Conservation (phyloP, 2,797 vertebrate genomes). For the Schizopygopsis malacanthus region DNA sequence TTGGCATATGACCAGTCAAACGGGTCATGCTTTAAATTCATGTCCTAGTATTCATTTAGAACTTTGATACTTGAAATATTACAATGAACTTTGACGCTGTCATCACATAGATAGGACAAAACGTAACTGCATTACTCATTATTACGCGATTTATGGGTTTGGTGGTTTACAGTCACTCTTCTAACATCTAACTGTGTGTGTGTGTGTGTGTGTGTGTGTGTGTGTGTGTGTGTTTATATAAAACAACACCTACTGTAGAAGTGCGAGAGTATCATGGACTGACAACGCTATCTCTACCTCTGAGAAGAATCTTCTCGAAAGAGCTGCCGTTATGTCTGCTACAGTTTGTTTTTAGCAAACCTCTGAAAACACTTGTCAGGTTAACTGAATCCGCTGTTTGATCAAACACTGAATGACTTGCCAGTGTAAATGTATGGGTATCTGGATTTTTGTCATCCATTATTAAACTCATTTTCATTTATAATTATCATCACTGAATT, state of each 20-base stretch:
- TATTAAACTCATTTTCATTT: background rate
- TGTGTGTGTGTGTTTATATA: background rate
- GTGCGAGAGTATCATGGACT: too few relatives aligned
- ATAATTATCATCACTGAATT: background rate
- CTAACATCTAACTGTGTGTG: background rate
- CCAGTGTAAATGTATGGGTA: background rate
- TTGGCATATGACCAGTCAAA: background rate
- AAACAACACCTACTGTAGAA: background rate
- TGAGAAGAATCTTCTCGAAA: background rate
- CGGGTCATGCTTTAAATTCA: background rate
- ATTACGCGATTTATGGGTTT: background rate
- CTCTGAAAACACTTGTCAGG: background rate
- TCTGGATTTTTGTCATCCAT: background rate
- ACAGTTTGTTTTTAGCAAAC: background rate
- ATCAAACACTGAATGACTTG: background rate
- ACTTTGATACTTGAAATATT: background rate
- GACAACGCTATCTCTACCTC: background rate
- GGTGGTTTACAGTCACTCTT: background rate
- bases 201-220: too few relatives aligned
- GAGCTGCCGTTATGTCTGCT: background rate
- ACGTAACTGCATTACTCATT: background rate
- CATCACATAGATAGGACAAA: background rate
- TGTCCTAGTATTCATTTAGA: background rate
- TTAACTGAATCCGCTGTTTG: background rate
- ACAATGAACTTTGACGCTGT: slow-evolving; percentile 5